Conservation (phyloP, 2,113 vertebrate species). For the Hymenochirus boettgeri region DNA sequence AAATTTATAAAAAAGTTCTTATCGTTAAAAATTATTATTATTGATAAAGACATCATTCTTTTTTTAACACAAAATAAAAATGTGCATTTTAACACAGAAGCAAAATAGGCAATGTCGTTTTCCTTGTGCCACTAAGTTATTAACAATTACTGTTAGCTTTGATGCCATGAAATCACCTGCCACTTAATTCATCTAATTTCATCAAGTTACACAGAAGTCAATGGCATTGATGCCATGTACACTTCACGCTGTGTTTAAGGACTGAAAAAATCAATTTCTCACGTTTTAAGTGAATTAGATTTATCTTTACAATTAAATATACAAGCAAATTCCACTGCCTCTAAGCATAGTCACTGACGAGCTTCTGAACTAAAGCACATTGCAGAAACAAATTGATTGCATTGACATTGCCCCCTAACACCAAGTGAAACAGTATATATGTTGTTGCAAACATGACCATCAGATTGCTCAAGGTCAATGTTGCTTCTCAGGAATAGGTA, state of each 20-base stretch:
- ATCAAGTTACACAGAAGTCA: slow-evolving; percentile 33
- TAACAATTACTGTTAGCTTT: slow-evolving; percentile 37
- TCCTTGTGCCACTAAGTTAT: slow-evolving; percentile 17
- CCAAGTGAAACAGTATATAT: slow-evolving; percentile 35
- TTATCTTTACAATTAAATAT: slow-evolving; percentile 43
- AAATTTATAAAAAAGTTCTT: too few species aligned
- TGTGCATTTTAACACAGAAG: background rate
- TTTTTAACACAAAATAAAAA: too few species aligned
- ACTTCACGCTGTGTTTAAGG: slow-evolving; percentile 23
- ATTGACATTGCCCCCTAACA: slow-evolving; percentile 40
- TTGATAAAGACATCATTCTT: too few species aligned
- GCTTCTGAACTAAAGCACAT: slow-evolving; percentile 29
- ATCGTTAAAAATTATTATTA: too few species aligned
- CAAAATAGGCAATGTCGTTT: background rate
- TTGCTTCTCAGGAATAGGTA: slow-evolving; percentile 37
- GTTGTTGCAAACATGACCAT: slow-evolving; percentile 34
- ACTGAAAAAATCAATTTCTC: slow-evolving; percentile 34
- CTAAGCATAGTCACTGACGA: slow-evolving; percentile 27
- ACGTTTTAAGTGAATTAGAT: slow-evolving; percentile 42
- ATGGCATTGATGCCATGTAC: slow-evolving; percentile 35
- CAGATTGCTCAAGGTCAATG: slow-evolving; percentile 37
- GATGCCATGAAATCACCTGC: slow-evolving; percentile 36
- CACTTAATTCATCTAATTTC: slow-evolving; percentile 29
- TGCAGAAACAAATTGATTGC: slow-evolving; percentile 41
- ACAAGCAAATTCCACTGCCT: slow-evolving; percentile 36